Conservation (phyloP, 2,113 vertebrate species). For the Mugil cephalus region DNA sequence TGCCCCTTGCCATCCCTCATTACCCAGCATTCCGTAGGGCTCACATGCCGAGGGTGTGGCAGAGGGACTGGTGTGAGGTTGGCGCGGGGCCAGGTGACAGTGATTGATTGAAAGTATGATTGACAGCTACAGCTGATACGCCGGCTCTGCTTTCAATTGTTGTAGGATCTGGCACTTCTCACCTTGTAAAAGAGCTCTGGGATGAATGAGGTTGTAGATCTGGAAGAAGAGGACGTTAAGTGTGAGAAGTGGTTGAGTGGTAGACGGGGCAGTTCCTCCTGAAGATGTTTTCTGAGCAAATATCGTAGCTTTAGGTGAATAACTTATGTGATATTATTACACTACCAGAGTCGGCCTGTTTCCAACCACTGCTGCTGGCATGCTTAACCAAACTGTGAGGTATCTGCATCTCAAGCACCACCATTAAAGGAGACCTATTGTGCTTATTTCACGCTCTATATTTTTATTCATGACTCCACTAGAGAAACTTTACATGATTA, state of each 20-base stretch:
- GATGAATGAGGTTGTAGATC: slow-evolving; percentile 46
- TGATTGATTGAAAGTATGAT: slow-evolving; percentile 82
- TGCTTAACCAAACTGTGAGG: background rate
- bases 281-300: background rate
- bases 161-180: slow-evolving; percentile 79
- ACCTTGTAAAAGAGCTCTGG: slow-evolving; percentile 84
- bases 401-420: background rate
- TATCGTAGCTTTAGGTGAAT: background rate
- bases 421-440: background rate
- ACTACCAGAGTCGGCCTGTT: background rate
- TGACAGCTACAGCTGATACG: slow-evolving; percentile 83
- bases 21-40: slow-evolving; percentile 79
- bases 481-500: too few species aligned
- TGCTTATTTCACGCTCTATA: background rate
- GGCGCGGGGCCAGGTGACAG: slow-evolving; percentile 67
- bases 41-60: slow-evolving; percentile 72
- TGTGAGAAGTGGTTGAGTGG: slow-evolving; percentile 48
- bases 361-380: background rate
- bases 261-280: slow-evolving; percentile 11
- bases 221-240: slow-evolving; percentile 44
- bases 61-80: slow-evolving; percentile 57
- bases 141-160: slow-evolving; percentile 83
- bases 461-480: too few species aligned
- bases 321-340: background rate
- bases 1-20: slow-evolving; percentile 72